These are phyloP conservation scores for Limnephilus lunatus DNA, from an alignment of 2,888 invertebrate species.

Conservation along the genomic window DNA sequence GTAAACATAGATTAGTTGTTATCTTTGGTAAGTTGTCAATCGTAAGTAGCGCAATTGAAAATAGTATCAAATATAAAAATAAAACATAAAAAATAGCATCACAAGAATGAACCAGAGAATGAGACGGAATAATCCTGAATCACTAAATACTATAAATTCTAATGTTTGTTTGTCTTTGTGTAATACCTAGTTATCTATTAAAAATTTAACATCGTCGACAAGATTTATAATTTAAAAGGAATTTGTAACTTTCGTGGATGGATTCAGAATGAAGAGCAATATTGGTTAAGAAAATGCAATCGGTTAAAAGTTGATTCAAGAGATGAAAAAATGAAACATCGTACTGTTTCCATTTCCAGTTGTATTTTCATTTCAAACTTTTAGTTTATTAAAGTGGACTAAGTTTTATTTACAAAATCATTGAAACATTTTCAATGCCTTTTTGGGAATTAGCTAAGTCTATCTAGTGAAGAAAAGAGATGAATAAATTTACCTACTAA, in stretches of 20 bases:
- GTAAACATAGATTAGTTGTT: background rate
- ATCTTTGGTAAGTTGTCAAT: background rate
- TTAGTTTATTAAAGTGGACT: background rate
- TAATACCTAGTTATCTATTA: background rate
- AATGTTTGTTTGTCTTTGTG: background rate
- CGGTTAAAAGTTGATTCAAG: background rate
- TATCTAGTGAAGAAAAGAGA: background rate
- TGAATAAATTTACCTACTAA: background rate
- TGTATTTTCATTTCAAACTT: background rate
- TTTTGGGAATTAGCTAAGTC: background rate
- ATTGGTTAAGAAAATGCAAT: background rate
- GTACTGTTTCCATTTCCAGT: background rate
- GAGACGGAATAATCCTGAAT: background rate
- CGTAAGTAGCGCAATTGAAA: background rate
- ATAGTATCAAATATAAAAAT: background rate
- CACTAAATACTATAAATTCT: background rate
- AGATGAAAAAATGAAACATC: background rate
- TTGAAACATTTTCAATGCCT: background rate
- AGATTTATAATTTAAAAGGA: background rate
- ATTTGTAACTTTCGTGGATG: background rate
- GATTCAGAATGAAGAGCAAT: background rate
- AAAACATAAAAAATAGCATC: background rate
- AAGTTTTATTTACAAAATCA: background rate
- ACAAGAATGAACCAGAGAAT: background rate
- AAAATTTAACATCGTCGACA: background rate